phyloP scores from a whole-genome alignment of 2,113 vertebrate species.

The Australoheros scitulus region DNA sequence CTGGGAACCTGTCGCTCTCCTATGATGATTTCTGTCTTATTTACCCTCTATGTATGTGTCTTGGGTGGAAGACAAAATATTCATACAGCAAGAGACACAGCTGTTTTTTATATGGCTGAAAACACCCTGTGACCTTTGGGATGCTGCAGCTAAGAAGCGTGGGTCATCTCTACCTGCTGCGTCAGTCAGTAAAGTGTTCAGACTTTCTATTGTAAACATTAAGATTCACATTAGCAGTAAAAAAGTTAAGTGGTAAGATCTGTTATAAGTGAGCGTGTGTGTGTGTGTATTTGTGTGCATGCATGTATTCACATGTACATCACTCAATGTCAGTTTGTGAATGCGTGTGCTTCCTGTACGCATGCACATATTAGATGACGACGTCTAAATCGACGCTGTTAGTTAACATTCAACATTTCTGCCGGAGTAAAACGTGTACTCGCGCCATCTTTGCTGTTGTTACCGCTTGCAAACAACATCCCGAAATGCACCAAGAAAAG shows the following conservation, averaged over 20 bases:
- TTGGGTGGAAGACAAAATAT: constrained; percentile 58
- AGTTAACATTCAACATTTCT: constrained; percentile 53
- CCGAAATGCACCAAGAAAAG: constrained; percentile 4
- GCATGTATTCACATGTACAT: constrained; percentile 27
- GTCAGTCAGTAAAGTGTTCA: constrained; percentile 21
- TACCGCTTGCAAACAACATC: background rate
- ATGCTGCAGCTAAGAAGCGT: constrained; percentile 8
- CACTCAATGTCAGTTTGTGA: background rate
- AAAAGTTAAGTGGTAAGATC: constrained; percentile 7
- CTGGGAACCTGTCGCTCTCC: constrained; percentile 15
- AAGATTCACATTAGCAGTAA: constrained; percentile 67
- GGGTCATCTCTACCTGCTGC: background rate
- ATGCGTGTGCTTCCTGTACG: constrained; percentile 38
- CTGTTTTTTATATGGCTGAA: constrained; percentile 17
- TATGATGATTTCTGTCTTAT: constrained; percentile 8
- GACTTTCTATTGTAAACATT: constrained; percentile 71
- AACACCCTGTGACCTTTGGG: constrained; percentile 21
- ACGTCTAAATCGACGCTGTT: constrained; percentile 25
- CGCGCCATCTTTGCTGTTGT: background rate
- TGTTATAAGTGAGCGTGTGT: background rate
- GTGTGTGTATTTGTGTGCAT: constrained; percentile 3
- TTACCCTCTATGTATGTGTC: constrained; percentile 22
- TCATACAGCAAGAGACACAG: constrained; percentile 25
- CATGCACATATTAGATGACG: constrained; percentile 35
- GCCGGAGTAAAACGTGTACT: background rate